These are phyloP conservation scores for Ciona savignyi DNA, from an alignment of 23 tunicate species.

Conservation along the genomic window DNA sequence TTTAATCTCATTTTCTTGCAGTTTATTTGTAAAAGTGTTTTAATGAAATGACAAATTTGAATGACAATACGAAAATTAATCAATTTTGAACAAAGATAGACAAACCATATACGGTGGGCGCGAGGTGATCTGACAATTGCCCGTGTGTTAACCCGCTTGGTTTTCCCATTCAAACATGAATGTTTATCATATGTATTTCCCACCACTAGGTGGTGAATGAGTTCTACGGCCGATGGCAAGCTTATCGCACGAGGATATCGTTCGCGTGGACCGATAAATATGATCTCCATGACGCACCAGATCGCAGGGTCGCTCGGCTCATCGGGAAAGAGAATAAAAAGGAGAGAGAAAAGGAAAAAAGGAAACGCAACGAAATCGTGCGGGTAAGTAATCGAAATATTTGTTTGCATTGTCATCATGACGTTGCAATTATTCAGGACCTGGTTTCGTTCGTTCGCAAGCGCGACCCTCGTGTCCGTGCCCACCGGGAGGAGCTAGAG, in stretches of 20 bases:
- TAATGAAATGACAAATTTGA: no score
- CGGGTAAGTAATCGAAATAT: slow-evolving; percentile 30
- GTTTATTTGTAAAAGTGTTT: no score
- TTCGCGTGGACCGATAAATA: slow-evolving; percentile 80
- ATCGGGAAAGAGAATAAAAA: slow-evolving; percentile 92
- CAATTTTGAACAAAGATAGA: no score
- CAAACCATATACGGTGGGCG: no score
- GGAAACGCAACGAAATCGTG: slow-evolving; percentile 77
- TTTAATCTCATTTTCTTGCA: no score
- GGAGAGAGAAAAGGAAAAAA: slow-evolving; percentile 80
- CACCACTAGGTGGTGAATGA: slow-evolving; percentile 46
- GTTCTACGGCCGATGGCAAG: slow-evolving; percentile 78
- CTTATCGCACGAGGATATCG: slow-evolving; percentile 61
- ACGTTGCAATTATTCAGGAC: slow-evolving; percentile 24
- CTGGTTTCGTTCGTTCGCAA: slow-evolving; percentile 78
- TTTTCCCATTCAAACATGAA: no score
- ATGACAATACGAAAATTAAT: no score
- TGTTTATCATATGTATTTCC: no score
- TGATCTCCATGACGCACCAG: slow-evolving; percentile 75
- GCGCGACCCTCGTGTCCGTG: slow-evolving; percentile 85
- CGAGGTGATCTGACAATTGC: no score
- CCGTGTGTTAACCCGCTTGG: no score
- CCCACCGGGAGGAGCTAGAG: slow-evolving; percentile 39
- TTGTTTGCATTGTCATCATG: background rate
- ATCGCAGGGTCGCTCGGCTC: slow-evolving; percentile 61